Conservation (phyloP, 2,797 vertebrate genomes). For the Lithobates sylvaticus region DNA sequence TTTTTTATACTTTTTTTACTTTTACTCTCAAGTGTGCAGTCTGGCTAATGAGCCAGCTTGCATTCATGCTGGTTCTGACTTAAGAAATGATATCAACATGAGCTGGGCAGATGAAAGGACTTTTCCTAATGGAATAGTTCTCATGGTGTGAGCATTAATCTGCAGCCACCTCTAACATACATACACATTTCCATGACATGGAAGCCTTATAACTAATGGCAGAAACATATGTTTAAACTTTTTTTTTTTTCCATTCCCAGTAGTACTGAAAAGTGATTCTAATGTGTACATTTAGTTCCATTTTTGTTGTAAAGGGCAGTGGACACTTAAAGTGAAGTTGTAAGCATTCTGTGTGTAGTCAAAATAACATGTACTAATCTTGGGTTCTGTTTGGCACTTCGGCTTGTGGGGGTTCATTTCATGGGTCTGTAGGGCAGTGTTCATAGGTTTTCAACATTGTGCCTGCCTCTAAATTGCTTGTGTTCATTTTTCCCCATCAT, state of each 20-base stretch:
- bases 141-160: background rate
- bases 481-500: background rate
- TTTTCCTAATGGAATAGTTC: constrained; percentile 34
- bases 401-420: background rate
- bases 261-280: constrained; percentile 64
- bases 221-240: constrained; percentile 53
- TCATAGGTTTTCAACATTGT: background rate
- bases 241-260: constrained; percentile 54
- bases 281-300: constrained; percentile 64
- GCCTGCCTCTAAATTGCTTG: no score
- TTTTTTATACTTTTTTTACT: constrained; percentile 18
- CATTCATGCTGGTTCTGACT: constrained; percentile 60
- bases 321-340: constrained; percentile 57
- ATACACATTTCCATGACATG: constrained; percentile 33
- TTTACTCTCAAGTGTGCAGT: constrained; percentile 21
- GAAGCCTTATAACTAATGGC: constrained; percentile 67
- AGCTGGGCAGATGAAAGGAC: constrained; percentile 38
- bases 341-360: constrained; percentile 14
- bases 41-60: constrained; percentile 49
- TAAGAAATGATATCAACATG: constrained; percentile 23
- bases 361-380: background rate
- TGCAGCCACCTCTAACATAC: constrained; percentile 11
- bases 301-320: constrained; percentile 63
- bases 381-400: background rate
- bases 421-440: background rate